Percentiles rank a stretch among this genome's conserved stretches.
Evolutionary conservation across 2,888 invertebrate genomes (phyloP).

Genomic region (Empis stercorea): DNA sequence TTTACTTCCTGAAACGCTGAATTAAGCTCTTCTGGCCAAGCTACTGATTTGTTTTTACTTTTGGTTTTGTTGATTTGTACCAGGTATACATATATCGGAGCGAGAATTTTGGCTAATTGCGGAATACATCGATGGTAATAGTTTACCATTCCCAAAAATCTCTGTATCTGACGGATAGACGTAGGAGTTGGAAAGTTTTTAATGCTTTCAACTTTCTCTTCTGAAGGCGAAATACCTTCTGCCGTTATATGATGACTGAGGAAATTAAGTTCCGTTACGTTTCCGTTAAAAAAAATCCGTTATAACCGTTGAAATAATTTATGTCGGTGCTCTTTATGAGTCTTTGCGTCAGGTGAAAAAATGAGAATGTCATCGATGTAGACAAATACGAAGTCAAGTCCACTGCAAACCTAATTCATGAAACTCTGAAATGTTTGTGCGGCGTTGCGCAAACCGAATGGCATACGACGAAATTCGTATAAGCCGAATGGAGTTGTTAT

Average conservation of each 20-base stretch:
- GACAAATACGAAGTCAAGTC: not conserved
- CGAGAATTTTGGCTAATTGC: not conserved
- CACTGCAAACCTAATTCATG: slow-evolving; percentile 16
- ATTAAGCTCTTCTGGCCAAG: not conserved
- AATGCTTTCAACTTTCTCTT: not conserved
- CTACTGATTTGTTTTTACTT: not conserved
- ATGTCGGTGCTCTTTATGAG: not conserved
- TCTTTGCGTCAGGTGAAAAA: not conserved
- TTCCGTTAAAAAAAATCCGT: not conserved
- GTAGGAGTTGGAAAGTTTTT: not conserved
- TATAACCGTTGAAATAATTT: not conserved
- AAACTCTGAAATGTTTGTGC: slow-evolving; percentile 23
- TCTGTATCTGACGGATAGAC: not conserved
- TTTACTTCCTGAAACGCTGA: not conserved
- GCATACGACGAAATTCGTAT: slow-evolving; percentile 21
- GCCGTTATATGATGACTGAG: not conserved
- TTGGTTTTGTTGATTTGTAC: not conserved
- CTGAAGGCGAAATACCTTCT: not conserved
- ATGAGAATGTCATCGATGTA: not conserved
- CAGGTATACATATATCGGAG: not conserved
- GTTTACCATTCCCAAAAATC: not conserved
- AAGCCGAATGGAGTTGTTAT: slow-evolving; percentile 25
- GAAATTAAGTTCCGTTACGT: not conserved
- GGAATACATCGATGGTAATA: not conserved
- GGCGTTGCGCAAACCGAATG: slow-evolving; percentile 23